Evolutionary conservation across 35 echinoderm and acorn worm genomes (phyloP).

Genomic region (Apostichopus parvimensis): DNA sequence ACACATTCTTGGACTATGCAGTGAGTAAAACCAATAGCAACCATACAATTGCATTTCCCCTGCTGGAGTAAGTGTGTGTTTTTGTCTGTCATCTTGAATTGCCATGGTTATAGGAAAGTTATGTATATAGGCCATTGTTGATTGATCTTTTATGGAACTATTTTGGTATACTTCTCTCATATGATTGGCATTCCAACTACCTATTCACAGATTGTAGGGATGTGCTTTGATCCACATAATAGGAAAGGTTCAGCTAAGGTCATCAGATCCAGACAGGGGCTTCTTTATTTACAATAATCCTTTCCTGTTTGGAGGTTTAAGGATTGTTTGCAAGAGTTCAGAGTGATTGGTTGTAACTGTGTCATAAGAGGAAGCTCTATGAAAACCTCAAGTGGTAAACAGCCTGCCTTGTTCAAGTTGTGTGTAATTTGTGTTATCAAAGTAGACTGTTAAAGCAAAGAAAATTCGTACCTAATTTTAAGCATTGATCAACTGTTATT

Average conservation of each 20-base stretch:
- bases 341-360: background rate
- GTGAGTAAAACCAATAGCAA: too few species aligned
- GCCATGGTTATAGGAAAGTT: background rate
- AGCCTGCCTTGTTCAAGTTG: too few species aligned
- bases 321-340: background rate
- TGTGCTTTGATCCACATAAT: background rate
- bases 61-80: background rate
- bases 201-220: background rate
- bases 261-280: background rate
- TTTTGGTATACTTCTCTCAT: background rate
- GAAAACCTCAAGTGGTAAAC: too few species aligned
- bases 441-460: too few species aligned
- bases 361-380: background rate
- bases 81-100: background rate
- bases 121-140: background rate
- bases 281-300: background rate
- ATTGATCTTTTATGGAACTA: background rate
- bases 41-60: too few species aligned
- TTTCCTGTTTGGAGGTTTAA: background rate
- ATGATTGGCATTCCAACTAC: background rate
- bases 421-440: too few species aligned
- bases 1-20: too few species aligned
- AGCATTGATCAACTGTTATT: too few species aligned
- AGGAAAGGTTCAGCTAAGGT: background rate
- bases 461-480: too few species aligned